Percentiles rank a stretch among this genome's conserved stretches.
Evolutionary conservation across 2,797 vertebrate genomes (phyloP).

Genomic region (Apogon talboti): DNA sequence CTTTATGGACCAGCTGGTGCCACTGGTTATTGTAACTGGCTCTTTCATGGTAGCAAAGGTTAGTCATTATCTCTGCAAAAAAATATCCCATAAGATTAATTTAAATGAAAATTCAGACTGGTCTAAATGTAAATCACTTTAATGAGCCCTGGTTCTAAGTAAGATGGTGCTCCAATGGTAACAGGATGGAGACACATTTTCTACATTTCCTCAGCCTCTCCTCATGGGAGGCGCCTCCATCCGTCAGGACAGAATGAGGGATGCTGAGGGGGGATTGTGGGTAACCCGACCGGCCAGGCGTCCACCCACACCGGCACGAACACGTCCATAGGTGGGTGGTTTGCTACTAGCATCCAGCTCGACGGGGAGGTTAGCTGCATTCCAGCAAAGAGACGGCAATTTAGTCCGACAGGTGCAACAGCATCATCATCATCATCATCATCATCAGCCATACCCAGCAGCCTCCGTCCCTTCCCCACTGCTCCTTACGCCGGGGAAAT

Average conservation of each 20-base stretch:
- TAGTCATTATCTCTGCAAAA: too few relatives aligned
- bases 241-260: constrained; percentile 31
- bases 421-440: constrained; percentile 43
- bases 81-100: too few relatives aligned
- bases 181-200: constrained; percentile 27
- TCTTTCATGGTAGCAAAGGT: too few relatives aligned
- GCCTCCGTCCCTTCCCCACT: constrained; percentile 14
- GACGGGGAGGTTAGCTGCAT: constrained; percentile 57
- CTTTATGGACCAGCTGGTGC: too few relatives aligned
- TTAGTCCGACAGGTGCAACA: constrained; percentile 74
- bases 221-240: constrained; percentile 64
- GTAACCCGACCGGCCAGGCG: constrained; percentile 12
- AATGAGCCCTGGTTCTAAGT: too few relatives aligned
- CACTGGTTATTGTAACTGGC: too few relatives aligned
- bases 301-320: neutral
- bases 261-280: constrained; percentile 37
- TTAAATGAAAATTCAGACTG: neutral
- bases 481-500: neutral
- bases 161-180: constrained; percentile 8
- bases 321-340: neutral
- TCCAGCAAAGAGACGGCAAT: constrained; percentile 56
- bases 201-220: constrained; percentile 31
- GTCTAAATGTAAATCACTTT: neutral
- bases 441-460: constrained; percentile 35
- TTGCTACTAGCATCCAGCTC: constrained; percentile 35